phyloP scores from a whole-genome alignment of 2,113 vertebrate species.

The Sporophila hypoxantha region DNA sequence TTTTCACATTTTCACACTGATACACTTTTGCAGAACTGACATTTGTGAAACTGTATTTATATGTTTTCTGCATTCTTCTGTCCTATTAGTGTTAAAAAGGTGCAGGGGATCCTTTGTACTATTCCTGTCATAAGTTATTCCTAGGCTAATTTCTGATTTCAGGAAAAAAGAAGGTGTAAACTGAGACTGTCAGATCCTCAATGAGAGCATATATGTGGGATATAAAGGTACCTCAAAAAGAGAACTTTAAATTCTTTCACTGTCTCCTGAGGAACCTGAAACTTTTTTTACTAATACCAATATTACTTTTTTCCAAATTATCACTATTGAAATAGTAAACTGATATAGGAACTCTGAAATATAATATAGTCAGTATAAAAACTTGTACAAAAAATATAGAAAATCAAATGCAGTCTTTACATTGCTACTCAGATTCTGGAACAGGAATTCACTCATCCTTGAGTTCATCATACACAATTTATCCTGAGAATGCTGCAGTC shows the following conservation, averaged over 20 bases:
- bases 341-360: not conserved
- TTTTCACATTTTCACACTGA: not conserved
- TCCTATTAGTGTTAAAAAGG: not conserved
- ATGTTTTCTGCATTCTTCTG: not conserved
- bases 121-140: not conserved
- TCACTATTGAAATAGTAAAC: not conserved
- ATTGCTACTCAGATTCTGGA: not conserved
- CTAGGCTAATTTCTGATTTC: not conserved
- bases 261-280: not conserved
- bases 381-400: not conserved
- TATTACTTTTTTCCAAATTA: not conserved
- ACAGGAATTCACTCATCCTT: not conserved
- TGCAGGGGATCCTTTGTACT: not conserved
- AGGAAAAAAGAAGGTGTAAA: not conserved
- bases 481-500: not conserved
- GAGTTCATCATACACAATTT: not conserved
- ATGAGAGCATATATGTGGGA: not conserved
- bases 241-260: not conserved
- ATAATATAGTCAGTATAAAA: not conserved
- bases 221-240: not conserved
- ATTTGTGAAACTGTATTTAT: not conserved
- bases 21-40: not conserved
- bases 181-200: not conserved
- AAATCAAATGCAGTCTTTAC: not conserved
- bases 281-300: not conserved